phyloP scores from a whole-genome alignment of 2,888 invertebrate genomes.

The Caenorhabditis panamensis region DNA sequence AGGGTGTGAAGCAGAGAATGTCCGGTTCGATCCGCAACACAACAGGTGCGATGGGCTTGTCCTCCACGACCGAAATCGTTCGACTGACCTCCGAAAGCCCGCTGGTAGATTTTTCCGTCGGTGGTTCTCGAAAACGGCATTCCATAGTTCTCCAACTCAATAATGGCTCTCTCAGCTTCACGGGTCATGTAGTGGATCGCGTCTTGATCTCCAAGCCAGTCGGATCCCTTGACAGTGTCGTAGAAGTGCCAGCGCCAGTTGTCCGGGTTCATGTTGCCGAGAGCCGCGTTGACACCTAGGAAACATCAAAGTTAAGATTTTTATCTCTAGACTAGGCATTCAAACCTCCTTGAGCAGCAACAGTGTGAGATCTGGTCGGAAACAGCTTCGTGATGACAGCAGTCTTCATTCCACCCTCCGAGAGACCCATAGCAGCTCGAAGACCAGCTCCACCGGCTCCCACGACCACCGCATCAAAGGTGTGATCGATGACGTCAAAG shows the following conservation, averaged over 20 bases:
- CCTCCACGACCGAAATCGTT: slow-evolving; percentile 98
- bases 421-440: slow-evolving; percentile 95
- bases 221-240: slow-evolving; percentile 86
- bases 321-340: too few relatives aligned
- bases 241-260: slow-evolving; percentile 98
- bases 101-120: slow-evolving; percentile 97
- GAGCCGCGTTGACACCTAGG: slow-evolving; percentile 92
- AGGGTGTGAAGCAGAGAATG: slow-evolving; percentile 97
- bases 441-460: slow-evolving; percentile 97
- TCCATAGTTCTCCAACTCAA: slow-evolving; percentile 85
- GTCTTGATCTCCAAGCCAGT: slow-evolving; percentile 97
- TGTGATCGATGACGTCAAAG: slow-evolving; percentile 95
- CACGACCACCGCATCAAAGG: slow-evolving; percentile 96
- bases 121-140: slow-evolving; percentile 91
- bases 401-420: slow-evolving; percentile 96
- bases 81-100: slow-evolving; percentile 98
- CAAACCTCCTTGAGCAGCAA: slow-evolving; percentile 97
- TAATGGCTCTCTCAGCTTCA: slow-evolving; percentile 84
- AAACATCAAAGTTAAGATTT: too few relatives aligned
- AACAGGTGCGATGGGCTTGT: slow-evolving; percentile 87
- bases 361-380: slow-evolving; percentile 95
- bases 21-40: slow-evolving; percentile 98
- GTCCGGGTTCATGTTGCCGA: slow-evolving; percentile 94
- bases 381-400: slow-evolving; percentile 98
- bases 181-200: slow-evolving; percentile 98